phyloP scores from a whole-genome alignment of 1,140 invertebrate genomes.

The Pectinophora gossypiella region DNA sequence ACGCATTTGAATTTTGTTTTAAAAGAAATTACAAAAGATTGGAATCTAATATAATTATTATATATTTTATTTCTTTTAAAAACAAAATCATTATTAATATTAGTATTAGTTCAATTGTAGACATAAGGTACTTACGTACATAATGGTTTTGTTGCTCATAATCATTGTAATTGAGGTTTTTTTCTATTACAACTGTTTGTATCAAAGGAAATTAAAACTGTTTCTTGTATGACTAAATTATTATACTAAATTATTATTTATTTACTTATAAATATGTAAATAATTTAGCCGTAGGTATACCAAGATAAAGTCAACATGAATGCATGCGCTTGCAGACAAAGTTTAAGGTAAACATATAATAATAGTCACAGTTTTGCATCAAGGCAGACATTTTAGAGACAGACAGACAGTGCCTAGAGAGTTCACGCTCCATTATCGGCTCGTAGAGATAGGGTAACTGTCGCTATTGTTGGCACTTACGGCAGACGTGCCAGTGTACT shows the following conservation, averaged over 20 bases:
- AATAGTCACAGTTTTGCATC: neutral
- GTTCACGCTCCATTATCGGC: constrained; percentile 62
- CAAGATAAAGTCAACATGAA: neutral
- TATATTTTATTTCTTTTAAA: too few relatives aligned
- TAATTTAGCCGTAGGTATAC: neutral
- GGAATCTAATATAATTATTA: too few relatives aligned
- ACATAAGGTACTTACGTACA: too few relatives aligned
- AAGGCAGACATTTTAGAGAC: constrained; percentile 32
- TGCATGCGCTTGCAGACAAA: neutral
- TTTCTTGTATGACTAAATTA: too few relatives aligned
- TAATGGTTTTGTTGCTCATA: too few relatives aligned
- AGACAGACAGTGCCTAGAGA: constrained; percentile 49
- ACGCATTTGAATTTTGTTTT: too few relatives aligned
- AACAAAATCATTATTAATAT: too few relatives aligned
- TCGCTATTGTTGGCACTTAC: constrained; percentile 52
- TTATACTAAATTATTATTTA: neutral
- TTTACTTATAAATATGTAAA: neutral
- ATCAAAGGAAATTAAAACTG: too few relatives aligned
- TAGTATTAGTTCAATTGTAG: too few relatives aligned
- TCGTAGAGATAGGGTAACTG: constrained; percentile 45
- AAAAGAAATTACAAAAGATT: too few relatives aligned
- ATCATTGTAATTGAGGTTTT: too few relatives aligned
- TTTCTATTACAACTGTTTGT: too few relatives aligned
- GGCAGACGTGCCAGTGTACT: neutral
- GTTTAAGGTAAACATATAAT: constrained; percentile 1